Evolutionary conservation across 2,797 vertebrate genomes (phyloP).

Genomic region (Rhinogobio ventralis): DNA sequence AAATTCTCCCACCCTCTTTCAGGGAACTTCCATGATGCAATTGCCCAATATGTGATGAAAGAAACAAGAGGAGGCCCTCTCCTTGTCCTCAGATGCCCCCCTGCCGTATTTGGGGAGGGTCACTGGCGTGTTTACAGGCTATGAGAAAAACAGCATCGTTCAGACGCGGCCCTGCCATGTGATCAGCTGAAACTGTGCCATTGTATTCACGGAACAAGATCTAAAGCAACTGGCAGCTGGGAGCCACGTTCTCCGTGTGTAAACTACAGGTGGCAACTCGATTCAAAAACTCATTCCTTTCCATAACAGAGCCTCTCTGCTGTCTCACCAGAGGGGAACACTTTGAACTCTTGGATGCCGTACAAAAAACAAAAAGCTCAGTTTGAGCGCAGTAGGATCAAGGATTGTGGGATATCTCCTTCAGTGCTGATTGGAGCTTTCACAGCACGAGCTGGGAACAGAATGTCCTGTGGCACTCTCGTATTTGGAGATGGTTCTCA

Average conservation of each 20-base stretch:
- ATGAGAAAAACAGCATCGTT: background rate
- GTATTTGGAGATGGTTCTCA: slow-evolving; percentile 50
- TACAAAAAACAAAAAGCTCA: slow-evolving; percentile 37
- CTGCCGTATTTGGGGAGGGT: slow-evolving; percentile 20
- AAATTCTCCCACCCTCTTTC: background rate
- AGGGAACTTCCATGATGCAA: slow-evolving; percentile 5
- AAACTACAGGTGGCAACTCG: slow-evolving; percentile 47
- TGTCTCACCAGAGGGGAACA: slow-evolving; percentile 44
- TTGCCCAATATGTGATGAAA: slow-evolving; percentile 4
- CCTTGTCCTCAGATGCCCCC: slow-evolving; percentile 1
- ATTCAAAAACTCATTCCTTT: slow-evolving; percentile 24
- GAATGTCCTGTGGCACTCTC: slow-evolving; percentile 65
- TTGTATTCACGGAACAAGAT: slow-evolving; percentile 31
- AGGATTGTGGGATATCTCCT: slow-evolving; percentile 53
- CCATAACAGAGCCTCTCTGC: slow-evolving; percentile 13
- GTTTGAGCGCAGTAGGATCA: slow-evolving; percentile 19
- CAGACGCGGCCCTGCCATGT: background rate
- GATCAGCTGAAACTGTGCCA: slow-evolving; percentile 22
- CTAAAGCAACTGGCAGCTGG: slow-evolving; percentile 22
- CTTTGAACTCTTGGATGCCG: slow-evolving; percentile 42
- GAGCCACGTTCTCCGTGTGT: slow-evolving; percentile 11
- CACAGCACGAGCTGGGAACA: slow-evolving; percentile 64
- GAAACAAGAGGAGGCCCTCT: slow-evolving; percentile 15
- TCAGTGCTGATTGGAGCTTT: slow-evolving; percentile 51
- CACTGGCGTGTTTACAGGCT: background rate